Evolutionary conservation across 2,888 invertebrate species (phyloP), one percentile per base, ranked within the genome.

Genomic region (Drosophila demipolita): DNA sequence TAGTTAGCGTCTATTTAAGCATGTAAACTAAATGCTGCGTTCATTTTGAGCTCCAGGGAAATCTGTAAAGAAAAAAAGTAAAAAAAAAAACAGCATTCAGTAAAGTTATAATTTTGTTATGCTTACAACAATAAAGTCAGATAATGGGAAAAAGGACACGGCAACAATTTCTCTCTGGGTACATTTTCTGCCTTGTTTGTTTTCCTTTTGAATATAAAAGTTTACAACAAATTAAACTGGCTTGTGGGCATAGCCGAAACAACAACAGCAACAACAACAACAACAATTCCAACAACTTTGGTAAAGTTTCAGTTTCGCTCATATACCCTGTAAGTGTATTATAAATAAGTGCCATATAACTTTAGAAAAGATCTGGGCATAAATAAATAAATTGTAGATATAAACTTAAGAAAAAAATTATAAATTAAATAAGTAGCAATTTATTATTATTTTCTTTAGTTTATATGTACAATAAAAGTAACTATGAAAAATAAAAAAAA

Each of bases 181-280:
- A 68, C 70, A 69, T 76, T 48, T 54, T 55, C 58, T 72, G 78
- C 69, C 62, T 73, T 79, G 68, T 73, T 76, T 86, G 86, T 75
- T 72, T 68, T 71, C 63, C 71, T 78, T 68, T 66, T 73, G 80
- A 76, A 86, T 75, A 74, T 73, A 68, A 81, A 82, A 89, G 89
- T 80, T 89, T 70, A 78, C 83, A 89, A 85, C 87, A 89, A 87
- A 89, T 85, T 87, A 82, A 87, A 85, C 83, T 89, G 83, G 83
- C 82, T 77, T 85, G 83, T 79, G 83, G 74, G 74, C 81, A 75
- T 53, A 76, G 58, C 52, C 61, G 23, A 71, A 70, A 77, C 69
- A 71, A 65, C 57, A 64, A 54, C 26, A 58, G 53, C 20, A 42
- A 23, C 57, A 66, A 49, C 57, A 72, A 23, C 54, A 68, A 53